phyloP scores from a whole-genome alignment of 2,797 vertebrate genomes.

The Sebastes umbrosus region DNA sequence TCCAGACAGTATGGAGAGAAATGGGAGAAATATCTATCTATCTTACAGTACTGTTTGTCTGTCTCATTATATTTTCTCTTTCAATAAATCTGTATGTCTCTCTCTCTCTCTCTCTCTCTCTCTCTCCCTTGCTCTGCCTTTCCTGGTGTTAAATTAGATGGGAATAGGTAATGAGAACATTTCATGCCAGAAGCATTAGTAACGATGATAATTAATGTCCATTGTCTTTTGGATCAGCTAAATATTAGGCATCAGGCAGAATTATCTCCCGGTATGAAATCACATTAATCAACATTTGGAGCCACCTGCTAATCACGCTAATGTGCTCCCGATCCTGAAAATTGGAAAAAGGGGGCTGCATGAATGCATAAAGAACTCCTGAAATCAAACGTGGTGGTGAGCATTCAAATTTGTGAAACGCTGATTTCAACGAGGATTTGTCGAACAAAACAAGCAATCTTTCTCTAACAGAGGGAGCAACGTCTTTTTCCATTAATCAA shows the following conservation, averaged over 20 bases:
- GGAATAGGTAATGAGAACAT: slow-evolving; percentile 63
- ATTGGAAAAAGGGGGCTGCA: slow-evolving; percentile 29
- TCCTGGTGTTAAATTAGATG: slow-evolving; percentile 60
- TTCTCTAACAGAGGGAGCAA: neutral
- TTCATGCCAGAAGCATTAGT: slow-evolving; percentile 62
- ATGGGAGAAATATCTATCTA: neutral
- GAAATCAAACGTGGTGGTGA: slow-evolving; percentile 20
- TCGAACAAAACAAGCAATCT: slow-evolving; percentile 10
- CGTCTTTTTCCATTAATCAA: neutral
- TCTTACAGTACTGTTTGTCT: neutral
- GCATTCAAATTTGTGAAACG: slow-evolving; percentile 10
- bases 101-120: neutral
- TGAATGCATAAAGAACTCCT: slow-evolving; percentile 39
- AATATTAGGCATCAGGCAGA: slow-evolving; percentile 64
- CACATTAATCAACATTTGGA: slow-evolving; percentile 66
- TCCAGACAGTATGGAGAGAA: neutral
- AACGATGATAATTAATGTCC: slow-evolving; percentile 68
- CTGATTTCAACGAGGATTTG: slow-evolving; percentile 29
- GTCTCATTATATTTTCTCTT: neutral
- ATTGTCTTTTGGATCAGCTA: slow-evolving; percentile 69
- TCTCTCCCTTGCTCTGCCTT: neutral
- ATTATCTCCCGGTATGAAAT: slow-evolving; percentile 67
- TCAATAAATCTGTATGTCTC: neutral
- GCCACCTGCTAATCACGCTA: slow-evolving; percentile 67
- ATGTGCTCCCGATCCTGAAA: slow-evolving; percentile 46